phyloP scores from a whole-genome alignment of 2,888 invertebrate genomes.

The Nesidiocoris tenuis region DNA sequence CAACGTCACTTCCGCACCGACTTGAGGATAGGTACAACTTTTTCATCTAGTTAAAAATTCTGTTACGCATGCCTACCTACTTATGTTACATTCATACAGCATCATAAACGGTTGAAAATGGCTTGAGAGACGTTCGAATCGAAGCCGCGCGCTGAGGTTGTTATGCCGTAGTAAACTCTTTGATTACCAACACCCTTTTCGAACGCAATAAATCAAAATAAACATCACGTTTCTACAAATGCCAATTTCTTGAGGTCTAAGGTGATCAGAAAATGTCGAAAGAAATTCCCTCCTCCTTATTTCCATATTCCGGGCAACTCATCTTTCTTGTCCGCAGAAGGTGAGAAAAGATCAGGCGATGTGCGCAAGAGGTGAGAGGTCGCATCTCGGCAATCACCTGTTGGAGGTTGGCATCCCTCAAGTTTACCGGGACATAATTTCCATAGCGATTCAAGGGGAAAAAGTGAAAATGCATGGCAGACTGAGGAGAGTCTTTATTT shows the following conservation, averaged over 20 bases:
- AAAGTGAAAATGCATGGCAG: not conserved
- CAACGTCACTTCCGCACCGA: no score
- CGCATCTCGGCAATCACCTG: not conserved
- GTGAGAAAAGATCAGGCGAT: not conserved
- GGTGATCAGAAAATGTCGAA: not conserved
- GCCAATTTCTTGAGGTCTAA: not conserved
- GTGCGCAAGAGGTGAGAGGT: not conserved
- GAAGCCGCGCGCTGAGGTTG: no score
- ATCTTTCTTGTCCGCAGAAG: not conserved
- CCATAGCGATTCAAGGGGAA: not conserved
- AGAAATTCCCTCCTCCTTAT: not conserved
- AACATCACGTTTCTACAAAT: not conserved
- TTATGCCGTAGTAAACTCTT: no score
- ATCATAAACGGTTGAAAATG: no score
- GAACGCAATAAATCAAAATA: no score
- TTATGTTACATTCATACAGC: no score
- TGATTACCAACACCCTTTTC: no score
- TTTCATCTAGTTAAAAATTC: no score
- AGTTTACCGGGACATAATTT: not conserved
- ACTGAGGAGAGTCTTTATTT: not conserved
- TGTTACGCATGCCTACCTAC: no score
- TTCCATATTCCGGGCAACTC: not conserved
- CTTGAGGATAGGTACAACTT: no score
- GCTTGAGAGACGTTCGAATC: no score
- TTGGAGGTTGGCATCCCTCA: not conserved